phyloP scores from a whole-genome alignment of 1,140 invertebrate genomes.

The Brachionus asplanchnoidis region DNA sequence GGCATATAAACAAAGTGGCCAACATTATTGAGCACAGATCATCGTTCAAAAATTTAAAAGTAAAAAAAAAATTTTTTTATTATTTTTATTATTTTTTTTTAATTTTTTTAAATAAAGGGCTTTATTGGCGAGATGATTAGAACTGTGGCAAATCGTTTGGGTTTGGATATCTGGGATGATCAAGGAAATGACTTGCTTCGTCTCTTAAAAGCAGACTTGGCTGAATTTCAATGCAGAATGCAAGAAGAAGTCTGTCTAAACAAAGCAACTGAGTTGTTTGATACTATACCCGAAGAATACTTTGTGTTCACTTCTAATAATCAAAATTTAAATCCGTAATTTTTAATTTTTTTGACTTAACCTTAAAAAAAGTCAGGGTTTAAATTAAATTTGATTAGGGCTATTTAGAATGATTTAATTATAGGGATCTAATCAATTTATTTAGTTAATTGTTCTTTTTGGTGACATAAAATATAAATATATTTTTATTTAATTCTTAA shows the following conservation, averaged over 20 bases:
- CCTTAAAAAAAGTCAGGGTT: too few relatives aligned
- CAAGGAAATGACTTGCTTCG: not conserved
- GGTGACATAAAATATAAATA: too few relatives aligned
- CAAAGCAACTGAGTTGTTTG: conserved; percentile 24
- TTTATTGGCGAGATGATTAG: conserved; percentile 7
- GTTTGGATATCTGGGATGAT: conserved; percentile 21
- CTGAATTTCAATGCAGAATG: conserved; percentile 23
- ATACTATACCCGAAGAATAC: not conserved
- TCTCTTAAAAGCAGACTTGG: conserved; percentile 1
- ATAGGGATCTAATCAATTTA: too few relatives aligned
- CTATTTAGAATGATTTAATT: too few relatives aligned
- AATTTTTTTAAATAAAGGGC: not conserved
- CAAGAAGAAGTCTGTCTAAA: conserved; percentile 24
- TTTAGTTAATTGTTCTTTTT: too few relatives aligned
- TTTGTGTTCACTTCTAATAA: not conserved
- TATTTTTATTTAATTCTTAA: too few relatives aligned
- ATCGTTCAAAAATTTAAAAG: conserved; percentile 1
- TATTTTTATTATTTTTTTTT: not conserved
- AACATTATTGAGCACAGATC: conserved; percentile 20
- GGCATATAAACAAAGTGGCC: conserved; percentile 27
- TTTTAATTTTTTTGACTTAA: not conserved
- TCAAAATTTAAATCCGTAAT: conserved; percentile 9
- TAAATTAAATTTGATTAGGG: too few relatives aligned
- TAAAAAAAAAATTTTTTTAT: not conserved
- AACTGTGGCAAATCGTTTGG: not conserved